Percentiles rank a stretch among this genome's conserved stretches.
Conservation (phyloP, 2,113 vertebrate genomes). For the Isurus oxyrinchus region DNA sequence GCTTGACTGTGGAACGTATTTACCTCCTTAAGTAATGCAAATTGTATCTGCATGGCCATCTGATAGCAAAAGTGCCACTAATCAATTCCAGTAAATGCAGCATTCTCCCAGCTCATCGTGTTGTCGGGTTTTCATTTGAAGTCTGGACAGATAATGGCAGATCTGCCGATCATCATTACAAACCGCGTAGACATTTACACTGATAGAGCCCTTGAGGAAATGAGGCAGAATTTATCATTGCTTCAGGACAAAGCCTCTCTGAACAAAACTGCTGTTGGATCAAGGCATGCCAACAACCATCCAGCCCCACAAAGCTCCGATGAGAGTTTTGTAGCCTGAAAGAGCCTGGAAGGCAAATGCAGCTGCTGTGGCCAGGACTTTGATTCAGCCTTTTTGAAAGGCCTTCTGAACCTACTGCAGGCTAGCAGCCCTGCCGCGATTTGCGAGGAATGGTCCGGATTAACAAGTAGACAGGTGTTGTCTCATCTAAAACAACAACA, state of each 20-base stretch:
- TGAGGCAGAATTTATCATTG: neutral
- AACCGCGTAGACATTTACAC: neutral
- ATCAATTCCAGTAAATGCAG: neutral
- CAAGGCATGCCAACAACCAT: neutral
- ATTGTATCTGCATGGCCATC: neutral
- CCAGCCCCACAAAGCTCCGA: neutral
- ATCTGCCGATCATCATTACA: neutral
- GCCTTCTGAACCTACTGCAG: neutral
- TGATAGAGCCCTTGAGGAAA: neutral
- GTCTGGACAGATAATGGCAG: neutral
- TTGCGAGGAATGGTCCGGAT: neutral
- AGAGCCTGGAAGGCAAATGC: neutral
- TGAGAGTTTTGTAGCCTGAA: neutral
- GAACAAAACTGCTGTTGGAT: neutral
- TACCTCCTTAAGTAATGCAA: neutral
- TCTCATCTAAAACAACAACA: neutral
- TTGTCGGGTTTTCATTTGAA: neutral
- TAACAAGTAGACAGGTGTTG: neutral
- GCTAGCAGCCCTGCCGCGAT: neutral
- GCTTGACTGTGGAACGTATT: neutral
- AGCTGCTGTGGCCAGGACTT: neutral
- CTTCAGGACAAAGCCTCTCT: neutral
- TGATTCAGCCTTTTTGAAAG: neutral
- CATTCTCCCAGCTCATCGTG: neutral
- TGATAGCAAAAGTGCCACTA: neutral